Percentiles rank a stretch among this genome's conserved stretches.
Evolutionary conservation across 1,140 invertebrate genomes (phyloP).

Genomic region (Archegozetes longisetosus): DNA sequence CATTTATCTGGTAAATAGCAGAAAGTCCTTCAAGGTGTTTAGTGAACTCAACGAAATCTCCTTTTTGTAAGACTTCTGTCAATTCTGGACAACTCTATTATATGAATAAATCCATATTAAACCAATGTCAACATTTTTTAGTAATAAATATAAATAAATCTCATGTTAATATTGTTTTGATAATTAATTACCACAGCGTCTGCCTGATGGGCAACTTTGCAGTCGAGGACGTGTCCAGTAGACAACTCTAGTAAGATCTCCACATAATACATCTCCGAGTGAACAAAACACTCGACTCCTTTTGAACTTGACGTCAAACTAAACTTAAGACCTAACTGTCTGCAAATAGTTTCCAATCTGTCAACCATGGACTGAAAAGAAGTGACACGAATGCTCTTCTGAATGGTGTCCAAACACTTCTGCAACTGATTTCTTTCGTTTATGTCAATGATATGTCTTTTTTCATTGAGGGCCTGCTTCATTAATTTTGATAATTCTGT

Average conservation of each 20-base stretch:
- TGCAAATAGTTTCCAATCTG: conserved; percentile 71
- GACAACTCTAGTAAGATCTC: conserved; percentile 62
- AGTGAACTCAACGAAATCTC: conserved; percentile 83
- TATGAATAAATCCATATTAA: conserved; percentile 16
- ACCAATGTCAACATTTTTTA: not conserved
- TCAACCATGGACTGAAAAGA: conserved; percentile 65
- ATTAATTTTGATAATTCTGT: conserved; percentile 67
- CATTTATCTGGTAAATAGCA: conserved; percentile 81
- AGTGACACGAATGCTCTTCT: conserved; percentile 66
- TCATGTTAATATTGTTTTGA: too few species aligned
- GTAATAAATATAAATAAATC: not conserved
- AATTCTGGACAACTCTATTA: conserved; percentile 70
- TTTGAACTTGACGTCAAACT: conserved; percentile 50
- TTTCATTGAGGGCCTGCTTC: conserved; percentile 61
- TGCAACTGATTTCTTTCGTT: conserved; percentile 66
- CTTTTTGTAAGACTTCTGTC: conserved; percentile 29
- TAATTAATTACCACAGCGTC: conserved; percentile 34
- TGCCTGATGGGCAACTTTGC: conserved; percentile 80
- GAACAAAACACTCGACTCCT: conserved; percentile 63
- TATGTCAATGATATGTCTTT: conserved; percentile 58
- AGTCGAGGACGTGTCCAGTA: conserved; percentile 67
- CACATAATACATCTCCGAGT: conserved; percentile 90
- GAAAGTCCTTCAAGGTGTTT: conserved; percentile 74
- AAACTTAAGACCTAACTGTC: conserved; percentile 47
- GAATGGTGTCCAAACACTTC: conserved; percentile 74